Conservation (phyloP, 2,888 invertebrate species). For the Drosophila algonquin region DNA sequence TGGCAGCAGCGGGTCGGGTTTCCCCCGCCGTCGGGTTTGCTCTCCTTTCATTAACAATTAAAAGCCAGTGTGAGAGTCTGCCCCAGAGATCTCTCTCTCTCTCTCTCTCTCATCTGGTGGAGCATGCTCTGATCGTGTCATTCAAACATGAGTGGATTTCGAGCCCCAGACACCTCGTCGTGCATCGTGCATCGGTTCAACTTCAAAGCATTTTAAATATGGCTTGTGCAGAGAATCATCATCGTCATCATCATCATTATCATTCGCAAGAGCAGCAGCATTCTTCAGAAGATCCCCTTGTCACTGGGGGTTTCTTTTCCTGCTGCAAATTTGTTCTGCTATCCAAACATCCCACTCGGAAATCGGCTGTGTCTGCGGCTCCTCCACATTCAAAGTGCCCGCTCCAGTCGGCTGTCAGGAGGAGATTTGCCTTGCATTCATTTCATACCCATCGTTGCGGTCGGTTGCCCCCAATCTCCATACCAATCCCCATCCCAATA, state of each 20-base stretch:
- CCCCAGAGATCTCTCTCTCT: not conserved
- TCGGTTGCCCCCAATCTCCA: no score
- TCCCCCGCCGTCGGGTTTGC: not conserved
- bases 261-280: slow-evolving; percentile 19
- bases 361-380: slow-evolving; percentile 40
- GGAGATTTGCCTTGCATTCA: slow-evolving; percentile 72
- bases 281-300: slow-evolving; percentile 49
- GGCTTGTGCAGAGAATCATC: slow-evolving; percentile 55
- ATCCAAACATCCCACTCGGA: slow-evolving; percentile 74
- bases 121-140: slow-evolving; percentile 70
- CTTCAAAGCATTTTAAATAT: slow-evolving; percentile 73
- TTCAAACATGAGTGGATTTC: slow-evolving; percentile 68
- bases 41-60: slow-evolving; percentile 70
- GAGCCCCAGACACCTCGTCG: slow-evolving; percentile 58
- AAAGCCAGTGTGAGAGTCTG: slow-evolving; percentile 44
- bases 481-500: not conserved
- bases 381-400: slow-evolving; percentile 81
- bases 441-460: slow-evolving; percentile 27
- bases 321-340: slow-evolving; percentile 74
- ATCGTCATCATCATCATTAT: slow-evolving; percentile 21
- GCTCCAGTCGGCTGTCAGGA: slow-evolving; percentile 69
- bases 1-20: slow-evolving; percentile 17
- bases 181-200: slow-evolving; percentile 47
- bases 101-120: not conserved
- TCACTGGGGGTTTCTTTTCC: slow-evolving; percentile 55